Conservation (phyloP, 1,140 invertebrate genomes). For the Telenomus remus region DNA sequence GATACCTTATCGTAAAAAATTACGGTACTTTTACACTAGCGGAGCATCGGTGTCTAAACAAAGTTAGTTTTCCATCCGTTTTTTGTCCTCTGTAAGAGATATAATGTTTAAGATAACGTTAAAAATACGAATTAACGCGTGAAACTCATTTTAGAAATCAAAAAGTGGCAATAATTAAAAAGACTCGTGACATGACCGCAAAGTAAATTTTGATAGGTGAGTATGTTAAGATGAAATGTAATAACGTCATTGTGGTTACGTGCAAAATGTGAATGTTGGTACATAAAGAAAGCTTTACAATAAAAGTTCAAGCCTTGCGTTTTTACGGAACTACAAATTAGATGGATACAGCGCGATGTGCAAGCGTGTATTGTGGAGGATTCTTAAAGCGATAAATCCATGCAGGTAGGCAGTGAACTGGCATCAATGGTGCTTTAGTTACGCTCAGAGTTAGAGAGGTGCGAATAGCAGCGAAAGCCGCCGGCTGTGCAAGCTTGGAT, state of each 20-base stretch:
- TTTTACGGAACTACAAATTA: constrained; percentile 20
- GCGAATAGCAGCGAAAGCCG: constrained; percentile 46
- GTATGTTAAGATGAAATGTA: constrained; percentile 6
- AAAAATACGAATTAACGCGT: neutral
- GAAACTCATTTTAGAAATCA: too few relatives aligned
- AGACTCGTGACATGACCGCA: too few relatives aligned
- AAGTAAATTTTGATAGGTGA: too few relatives aligned
- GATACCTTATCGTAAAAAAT: constrained; percentile 37
- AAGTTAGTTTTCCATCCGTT: constrained; percentile 7
- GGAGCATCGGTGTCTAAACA: constrained; percentile 14
- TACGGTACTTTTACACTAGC: constrained; percentile 11
- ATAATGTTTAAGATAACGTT: constrained; percentile 1
- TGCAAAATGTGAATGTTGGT: constrained; percentile 61
- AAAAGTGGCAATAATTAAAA: too few relatives aligned
- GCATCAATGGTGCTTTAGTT: constrained; percentile 71
- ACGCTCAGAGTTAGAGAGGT: constrained; percentile 58
- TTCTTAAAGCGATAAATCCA: constrained; percentile 70
- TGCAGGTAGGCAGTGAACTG: constrained; percentile 69
- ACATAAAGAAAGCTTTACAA: constrained; percentile 33
- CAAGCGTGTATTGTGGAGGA: constrained; percentile 38
- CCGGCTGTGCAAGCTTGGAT: constrained; percentile 51
- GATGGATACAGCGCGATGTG: constrained; percentile 20
- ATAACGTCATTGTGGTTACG: constrained; percentile 63
- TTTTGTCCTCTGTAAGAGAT: neutral
- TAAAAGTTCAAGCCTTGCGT: constrained; percentile 19